These are phyloP conservation scores for Sussaba pulchella DNA, from an alignment of 2,888 invertebrate species.

Conservation along the genomic window DNA sequence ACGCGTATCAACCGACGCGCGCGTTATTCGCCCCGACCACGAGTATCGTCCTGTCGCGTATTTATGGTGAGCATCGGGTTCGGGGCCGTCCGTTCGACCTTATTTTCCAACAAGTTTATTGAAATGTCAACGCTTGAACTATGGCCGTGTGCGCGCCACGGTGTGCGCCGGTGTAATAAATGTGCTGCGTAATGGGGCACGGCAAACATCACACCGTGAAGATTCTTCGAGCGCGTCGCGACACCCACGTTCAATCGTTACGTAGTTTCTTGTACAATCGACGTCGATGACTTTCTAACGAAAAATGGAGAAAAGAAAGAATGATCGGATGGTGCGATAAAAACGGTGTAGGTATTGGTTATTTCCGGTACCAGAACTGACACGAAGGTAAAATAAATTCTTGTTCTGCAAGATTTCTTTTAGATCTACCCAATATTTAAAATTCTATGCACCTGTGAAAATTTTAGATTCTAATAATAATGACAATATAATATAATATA, in stretches of 20 bases:
- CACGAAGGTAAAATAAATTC: not conserved
- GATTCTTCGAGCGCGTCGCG: constrained; percentile 34
- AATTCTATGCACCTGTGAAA: no score
- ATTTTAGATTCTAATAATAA: no score
- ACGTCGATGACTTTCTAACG: not conserved
- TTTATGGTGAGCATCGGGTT: constrained; percentile 36
- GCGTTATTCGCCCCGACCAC: constrained; percentile 16
- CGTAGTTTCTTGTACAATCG: not conserved
- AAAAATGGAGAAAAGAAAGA: constrained; percentile 1
- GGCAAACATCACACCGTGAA: constrained; percentile 30
- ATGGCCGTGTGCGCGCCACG: constrained; percentile 60
- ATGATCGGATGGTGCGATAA: no score
- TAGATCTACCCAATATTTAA: no score
- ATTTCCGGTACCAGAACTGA: not conserved
- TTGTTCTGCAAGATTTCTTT: no score
- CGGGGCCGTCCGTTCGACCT: constrained; percentile 71
- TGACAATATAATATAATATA: no score
- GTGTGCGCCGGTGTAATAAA: not conserved
- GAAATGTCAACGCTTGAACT: constrained; percentile 77
- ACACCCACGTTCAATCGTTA: not conserved
- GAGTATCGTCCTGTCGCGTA: constrained; percentile 18
- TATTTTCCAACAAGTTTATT: constrained; percentile 74
- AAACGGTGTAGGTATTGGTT: not conserved
- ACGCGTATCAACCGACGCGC: constrained; percentile 19
- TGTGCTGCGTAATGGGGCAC: constrained; percentile 55